Evolutionary conservation across 2,888 invertebrate species (phyloP).

Genomic region (Leptinotarsa juncta): DNA sequence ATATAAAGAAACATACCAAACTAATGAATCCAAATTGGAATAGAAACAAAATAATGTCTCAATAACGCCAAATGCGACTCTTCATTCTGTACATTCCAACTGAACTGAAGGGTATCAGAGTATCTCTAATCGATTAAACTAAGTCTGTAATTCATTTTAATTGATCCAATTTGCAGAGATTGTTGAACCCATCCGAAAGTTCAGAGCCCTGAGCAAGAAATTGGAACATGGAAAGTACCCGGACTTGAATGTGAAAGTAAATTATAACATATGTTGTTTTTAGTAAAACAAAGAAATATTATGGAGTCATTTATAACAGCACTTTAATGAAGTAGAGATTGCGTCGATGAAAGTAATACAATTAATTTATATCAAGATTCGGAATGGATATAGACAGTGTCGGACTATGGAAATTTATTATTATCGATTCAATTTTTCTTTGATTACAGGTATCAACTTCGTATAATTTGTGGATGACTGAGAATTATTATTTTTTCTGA

Average conservation of each 20-base stretch:
- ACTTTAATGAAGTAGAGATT: not conserved
- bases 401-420: slow-evolving; percentile 12
- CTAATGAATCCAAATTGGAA: no score
- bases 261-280: slow-evolving; percentile 16
- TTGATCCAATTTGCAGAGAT: not conserved
- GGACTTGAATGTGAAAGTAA: slow-evolving; percentile 29
- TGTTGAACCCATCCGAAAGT: not conserved
- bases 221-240: slow-evolving; percentile 26
- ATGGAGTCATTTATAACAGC: not conserved
- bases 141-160: not conserved
- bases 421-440: no score
- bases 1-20: no score
- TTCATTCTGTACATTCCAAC: no score
- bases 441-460: no score
- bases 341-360: slow-evolving; percentile 9
- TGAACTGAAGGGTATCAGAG: no score
- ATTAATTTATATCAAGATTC: not conserved
- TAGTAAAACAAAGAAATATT: not conserved
- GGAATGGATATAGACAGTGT: not conserved
- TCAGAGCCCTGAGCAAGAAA: not conserved
- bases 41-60: no score
- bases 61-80: no score
- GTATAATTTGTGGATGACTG: no score
- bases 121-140: not conserved
- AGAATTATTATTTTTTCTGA: no score